These are phyloP conservation scores for Neostethus bicornis DNA, from an alignment of 2,797 vertebrate genomes.

Conservation along the genomic window DNA sequence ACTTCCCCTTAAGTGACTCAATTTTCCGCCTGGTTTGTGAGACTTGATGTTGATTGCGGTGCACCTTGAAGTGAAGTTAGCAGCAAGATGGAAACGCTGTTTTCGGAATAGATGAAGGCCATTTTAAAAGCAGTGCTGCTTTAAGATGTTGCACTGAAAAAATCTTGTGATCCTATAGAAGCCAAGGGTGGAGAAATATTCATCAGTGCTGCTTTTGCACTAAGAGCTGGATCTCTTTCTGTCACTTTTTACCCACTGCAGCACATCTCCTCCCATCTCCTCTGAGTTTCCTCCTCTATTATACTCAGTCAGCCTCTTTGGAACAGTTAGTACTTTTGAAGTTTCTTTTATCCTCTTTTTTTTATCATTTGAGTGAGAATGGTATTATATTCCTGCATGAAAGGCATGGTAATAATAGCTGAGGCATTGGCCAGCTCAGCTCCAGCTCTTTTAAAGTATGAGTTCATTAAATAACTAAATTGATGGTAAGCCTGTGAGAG, in stretches of 20 bases:
- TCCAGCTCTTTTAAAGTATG: conserved; percentile 33
- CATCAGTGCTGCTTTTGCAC: conserved; percentile 40
- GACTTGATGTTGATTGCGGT: conserved; percentile 7
- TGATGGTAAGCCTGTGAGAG: conserved; percentile 32
- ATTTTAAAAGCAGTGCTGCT: conserved; percentile 51
- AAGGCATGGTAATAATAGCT: conserved; percentile 43
- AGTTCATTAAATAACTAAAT: conserved; percentile 49
- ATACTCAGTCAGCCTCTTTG: conserved; percentile 49
- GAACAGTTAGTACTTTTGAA: conserved; percentile 60
- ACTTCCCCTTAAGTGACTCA: conserved; percentile 18
- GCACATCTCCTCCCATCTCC: conserved; percentile 26
- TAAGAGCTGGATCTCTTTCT: conserved; percentile 22
- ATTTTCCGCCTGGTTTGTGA: conserved; percentile 14
- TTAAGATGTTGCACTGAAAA: conserved; percentile 44
- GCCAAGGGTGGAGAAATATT: conserved; percentile 51
- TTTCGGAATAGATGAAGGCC: conserved; percentile 35
- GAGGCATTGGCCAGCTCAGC: conserved; percentile 37
- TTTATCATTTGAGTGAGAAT: conserved; percentile 57
- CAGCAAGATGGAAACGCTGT: conserved; percentile 23
- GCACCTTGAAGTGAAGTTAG: conserved; percentile 19
- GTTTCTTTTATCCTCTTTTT: conserved; percentile 22
- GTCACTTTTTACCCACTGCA: conserved; percentile 34
- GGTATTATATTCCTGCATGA: conserved; percentile 34
- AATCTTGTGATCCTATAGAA: conserved; percentile 62
- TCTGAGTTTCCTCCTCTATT: conserved; percentile 39